These are phyloP conservation scores for Syncerus caffer DNA, from an alignment of 2,797 vertebrate genomes.

Conservation along the genomic window DNA sequence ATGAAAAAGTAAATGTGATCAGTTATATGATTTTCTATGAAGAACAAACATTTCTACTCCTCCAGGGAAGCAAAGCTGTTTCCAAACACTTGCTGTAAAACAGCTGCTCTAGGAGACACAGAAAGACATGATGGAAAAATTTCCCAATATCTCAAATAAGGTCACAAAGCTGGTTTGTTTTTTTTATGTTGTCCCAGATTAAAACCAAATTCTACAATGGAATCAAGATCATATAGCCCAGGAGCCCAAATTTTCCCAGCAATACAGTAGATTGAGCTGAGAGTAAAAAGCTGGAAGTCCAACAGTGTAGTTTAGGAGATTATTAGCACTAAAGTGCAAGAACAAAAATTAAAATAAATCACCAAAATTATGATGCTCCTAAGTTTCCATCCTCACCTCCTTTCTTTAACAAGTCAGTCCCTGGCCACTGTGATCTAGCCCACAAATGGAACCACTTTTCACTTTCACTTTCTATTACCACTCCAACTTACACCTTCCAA, in stretches of 20 bases:
- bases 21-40: background rate
- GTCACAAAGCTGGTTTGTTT: background rate
- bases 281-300: background rate
- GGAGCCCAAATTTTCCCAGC: background rate
- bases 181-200: background rate
- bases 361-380: background rate
- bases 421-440: background rate
- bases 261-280: background rate
- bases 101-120: background rate
- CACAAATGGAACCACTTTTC: background rate
- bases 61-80: background rate
- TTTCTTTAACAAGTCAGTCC: background rate
- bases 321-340: background rate
- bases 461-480: background rate
- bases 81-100: background rate
- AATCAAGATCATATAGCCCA: background rate
- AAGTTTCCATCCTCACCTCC: background rate
- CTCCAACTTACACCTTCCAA: background rate
- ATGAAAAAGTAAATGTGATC: background rate
- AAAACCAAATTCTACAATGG: background rate
- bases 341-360: background rate
- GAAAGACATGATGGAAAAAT: background rate
- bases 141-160: background rate
- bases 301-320: background rate
- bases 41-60: background rate